A percentile compares a stretch with the other conserved stretches of the same genome.
These are phyloP conservation scores for Platalea minor DNA, from an alignment of 2,797 vertebrate species.

Conservation along the genomic window DNA sequence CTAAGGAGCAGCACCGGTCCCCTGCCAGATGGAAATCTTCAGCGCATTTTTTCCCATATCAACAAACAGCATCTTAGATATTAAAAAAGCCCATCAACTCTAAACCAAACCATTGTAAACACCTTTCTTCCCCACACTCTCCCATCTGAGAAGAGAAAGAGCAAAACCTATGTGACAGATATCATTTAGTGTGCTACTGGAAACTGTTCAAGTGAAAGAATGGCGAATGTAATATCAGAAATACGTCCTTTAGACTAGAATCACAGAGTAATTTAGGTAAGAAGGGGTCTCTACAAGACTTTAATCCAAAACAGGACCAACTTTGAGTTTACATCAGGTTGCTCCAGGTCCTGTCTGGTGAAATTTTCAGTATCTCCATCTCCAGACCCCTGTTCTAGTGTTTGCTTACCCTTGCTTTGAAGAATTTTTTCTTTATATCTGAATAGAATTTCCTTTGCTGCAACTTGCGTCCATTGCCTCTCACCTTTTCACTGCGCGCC, in stretches of 20 bases:
- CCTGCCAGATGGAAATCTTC: not conserved
- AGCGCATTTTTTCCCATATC: not conserved
- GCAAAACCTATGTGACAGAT: not conserved
- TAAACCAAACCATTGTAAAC: not conserved
- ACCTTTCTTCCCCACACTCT: not conserved
- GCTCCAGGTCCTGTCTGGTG: rapidly evolving
- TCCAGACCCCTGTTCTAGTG: not conserved
- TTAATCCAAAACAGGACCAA: not conserved
- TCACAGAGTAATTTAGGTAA: not conserved
- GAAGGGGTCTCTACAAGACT: not conserved
- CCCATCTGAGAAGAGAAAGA: not conserved
- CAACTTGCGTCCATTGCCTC: not conserved
- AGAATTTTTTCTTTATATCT: not conserved
- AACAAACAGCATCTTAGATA: not conserved
- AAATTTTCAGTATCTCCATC: not conserved
- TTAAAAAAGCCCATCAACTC: not conserved
- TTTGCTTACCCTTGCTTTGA: not conserved
- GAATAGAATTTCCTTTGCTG: not conserved
- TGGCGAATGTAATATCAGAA: not conserved
- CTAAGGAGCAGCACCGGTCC: not conserved
- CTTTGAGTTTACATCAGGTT: not conserved
- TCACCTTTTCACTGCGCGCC: not conserved
- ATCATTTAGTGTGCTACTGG: not conserved
- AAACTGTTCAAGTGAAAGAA: not conserved
- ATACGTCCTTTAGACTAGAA: not conserved